Evolutionary conservation across 35 echinoderm and acorn worm species (phyloP).

Genomic region (Strongylocentrotus purpuratus): DNA sequence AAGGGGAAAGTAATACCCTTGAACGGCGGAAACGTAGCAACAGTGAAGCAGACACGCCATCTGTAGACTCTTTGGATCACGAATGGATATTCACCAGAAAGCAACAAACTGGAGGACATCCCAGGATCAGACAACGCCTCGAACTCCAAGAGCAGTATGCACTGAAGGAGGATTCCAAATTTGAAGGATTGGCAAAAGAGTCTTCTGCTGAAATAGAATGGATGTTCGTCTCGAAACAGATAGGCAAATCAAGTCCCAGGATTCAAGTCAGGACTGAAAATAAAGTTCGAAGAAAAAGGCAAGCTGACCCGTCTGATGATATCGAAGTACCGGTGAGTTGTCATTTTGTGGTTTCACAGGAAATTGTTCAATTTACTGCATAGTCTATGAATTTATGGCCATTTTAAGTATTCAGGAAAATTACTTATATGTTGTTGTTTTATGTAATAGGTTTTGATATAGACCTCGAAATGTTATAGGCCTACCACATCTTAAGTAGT

Average conservation of each 20-base stretch:
- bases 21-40: not conserved
- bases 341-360: not conserved
- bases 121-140: not conserved
- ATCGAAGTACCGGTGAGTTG: not conserved
- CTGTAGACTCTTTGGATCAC: not conserved
- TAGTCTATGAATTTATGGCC: no score
- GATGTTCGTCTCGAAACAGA: not conserved
- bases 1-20: not conserved
- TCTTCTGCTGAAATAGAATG: conserved; percentile 2
- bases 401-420: no score
- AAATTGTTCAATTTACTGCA: no score
- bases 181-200: not conserved
- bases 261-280: not conserved
- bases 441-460: no score
- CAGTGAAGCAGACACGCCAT: not conserved
- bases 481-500: no score
- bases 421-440: no score
- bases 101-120: not conserved
- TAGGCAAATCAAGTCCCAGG: not conserved
- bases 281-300: not conserved
- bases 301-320: not conserved
- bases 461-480: no score
- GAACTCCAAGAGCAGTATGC: not conserved
- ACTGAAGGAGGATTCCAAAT: not conserved
- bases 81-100: conserved; percentile 11